Percentiles rank a stretch among this genome's conserved stretches.
Conservation (phyloP, 1,140 invertebrate species). For the Macrostomum lignano region DNA sequence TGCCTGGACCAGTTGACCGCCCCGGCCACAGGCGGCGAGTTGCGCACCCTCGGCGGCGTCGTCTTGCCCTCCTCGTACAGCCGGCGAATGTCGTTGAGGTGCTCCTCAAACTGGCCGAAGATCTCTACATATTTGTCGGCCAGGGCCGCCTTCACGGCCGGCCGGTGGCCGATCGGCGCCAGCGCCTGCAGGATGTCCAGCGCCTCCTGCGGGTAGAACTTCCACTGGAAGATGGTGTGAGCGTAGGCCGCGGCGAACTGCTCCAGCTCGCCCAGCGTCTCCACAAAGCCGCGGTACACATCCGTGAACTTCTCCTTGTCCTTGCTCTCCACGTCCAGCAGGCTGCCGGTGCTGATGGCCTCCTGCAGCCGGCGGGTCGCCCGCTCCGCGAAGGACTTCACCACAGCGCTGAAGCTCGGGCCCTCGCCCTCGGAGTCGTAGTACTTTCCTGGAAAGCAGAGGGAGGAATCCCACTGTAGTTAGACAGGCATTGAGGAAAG, state of each 20-base stretch:
- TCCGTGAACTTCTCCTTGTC: constrained; percentile 21
- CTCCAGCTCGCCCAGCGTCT: constrained; percentile 16
- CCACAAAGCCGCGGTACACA: constrained; percentile 15
- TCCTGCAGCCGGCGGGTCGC: constrained; percentile 16
- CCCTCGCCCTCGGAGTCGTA: constrained; percentile 21
- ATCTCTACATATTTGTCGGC: constrained; percentile 25
- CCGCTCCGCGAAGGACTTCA: constrained; percentile 13
- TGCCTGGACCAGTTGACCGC: constrained; percentile 23
- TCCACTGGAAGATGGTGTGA: constrained; percentile 18
- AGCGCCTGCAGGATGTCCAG: constrained; percentile 21
- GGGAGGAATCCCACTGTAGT: constrained; percentile 1
- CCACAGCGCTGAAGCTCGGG: constrained; percentile 15
- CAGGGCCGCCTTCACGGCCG: constrained; percentile 15
- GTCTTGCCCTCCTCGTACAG: constrained; percentile 24
- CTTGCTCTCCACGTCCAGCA: constrained; percentile 27
- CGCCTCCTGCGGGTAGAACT: constrained; percentile 21
- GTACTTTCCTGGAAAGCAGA: constrained; percentile 13
- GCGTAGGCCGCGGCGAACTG: constrained; percentile 21
- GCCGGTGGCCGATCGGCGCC: constrained; percentile 14
- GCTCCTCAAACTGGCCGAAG: constrained; percentile 22
- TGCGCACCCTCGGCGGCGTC: constrained; percentile 15
- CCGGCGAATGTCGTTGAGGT: constrained; percentile 17
- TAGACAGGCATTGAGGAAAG: no score
- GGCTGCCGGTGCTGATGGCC: constrained; percentile 18
- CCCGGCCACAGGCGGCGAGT: constrained; percentile 22